Evolutionary conservation across 2,888 invertebrate species (phyloP).

Genomic region (Torymus tubicola): DNA sequence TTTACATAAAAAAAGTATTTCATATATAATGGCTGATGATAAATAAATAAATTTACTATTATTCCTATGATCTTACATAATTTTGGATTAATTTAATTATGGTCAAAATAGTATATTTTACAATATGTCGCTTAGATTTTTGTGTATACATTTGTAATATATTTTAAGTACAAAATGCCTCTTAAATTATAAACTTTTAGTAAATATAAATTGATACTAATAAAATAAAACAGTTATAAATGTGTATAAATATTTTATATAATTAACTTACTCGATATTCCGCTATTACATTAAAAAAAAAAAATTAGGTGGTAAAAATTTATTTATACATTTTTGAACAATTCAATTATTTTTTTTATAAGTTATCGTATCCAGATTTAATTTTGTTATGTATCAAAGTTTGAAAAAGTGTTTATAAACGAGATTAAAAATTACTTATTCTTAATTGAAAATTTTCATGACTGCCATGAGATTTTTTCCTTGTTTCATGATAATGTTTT

Average conservation of each 20-base stretch:
- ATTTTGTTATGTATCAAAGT: conserved; percentile 33
- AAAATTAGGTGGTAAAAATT: conserved; percentile 26
- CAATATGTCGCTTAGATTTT: background rate
- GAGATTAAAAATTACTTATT: conserved; percentile 20
- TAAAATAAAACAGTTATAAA: background rate
- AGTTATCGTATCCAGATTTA: conserved; percentile 10
- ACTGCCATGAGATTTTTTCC: conserved; percentile 11
- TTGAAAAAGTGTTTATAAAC: conserved; percentile 29
- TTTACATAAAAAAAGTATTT: too few species aligned
- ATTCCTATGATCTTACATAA: background rate
- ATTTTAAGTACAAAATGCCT: conserved; percentile 41
- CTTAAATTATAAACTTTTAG: background rate
- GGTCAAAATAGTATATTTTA: conserved; percentile 18
- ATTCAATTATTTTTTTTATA: conserved; percentile 26
- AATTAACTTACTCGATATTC: background rate
- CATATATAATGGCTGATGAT: too few species aligned
- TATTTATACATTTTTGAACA: conserved; percentile 27
- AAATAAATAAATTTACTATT: too few species aligned
- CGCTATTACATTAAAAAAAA: conserved; percentile 11
- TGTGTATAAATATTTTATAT: conserved; percentile 14
- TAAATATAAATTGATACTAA: conserved; percentile 9
- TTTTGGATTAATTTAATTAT: conserved; percentile 10
- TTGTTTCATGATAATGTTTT: background rate
- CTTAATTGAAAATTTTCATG: background rate
- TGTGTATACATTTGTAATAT: conserved; percentile 11